Percentiles rank a stretch among this genome's conserved stretches.
phyloP scores from a whole-genome alignment of 1,140 invertebrate genomes.

The Amphibalanus amphitrite region DNA sequence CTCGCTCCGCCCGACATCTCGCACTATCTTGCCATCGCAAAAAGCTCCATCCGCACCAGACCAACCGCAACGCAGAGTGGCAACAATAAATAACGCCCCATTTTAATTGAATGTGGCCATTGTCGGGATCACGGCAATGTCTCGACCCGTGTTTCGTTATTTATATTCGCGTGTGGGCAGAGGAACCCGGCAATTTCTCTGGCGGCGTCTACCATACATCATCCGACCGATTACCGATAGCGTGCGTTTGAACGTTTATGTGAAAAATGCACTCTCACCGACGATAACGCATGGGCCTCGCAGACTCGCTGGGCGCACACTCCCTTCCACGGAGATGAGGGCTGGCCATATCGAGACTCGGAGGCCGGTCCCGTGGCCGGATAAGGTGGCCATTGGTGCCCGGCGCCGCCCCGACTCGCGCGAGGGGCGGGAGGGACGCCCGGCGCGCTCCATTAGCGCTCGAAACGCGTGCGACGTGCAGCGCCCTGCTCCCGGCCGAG shows the following conservation, averaged over 20 bases:
- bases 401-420: too few species aligned
- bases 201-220: not conserved
- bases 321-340: not conserved
- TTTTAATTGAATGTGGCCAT: not conserved
- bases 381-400: too few species aligned
- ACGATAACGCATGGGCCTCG: not conserved
- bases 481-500: too few species aligned
- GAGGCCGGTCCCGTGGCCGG: too few species aligned
- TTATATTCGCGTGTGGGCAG: not conserved
- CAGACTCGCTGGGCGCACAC: not conserved
- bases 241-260: constrained; percentile 1
- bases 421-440: too few species aligned
- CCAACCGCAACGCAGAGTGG: not conserved
- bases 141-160: not conserved
- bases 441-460: too few species aligned
- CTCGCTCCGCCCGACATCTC: too few species aligned
- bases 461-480: too few species aligned
- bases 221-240: not conserved
- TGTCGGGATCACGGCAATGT: not conserved
- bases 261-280: not conserved
- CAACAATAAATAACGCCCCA: not conserved
- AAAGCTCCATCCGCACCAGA: not conserved
- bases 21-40: not conserved
- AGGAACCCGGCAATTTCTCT: not conserved
- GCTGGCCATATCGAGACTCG: not conserved